Evolutionary conservation across 2,113 vertebrate species (phyloP).

Genomic region (Oceanites oceanicus): DNA sequence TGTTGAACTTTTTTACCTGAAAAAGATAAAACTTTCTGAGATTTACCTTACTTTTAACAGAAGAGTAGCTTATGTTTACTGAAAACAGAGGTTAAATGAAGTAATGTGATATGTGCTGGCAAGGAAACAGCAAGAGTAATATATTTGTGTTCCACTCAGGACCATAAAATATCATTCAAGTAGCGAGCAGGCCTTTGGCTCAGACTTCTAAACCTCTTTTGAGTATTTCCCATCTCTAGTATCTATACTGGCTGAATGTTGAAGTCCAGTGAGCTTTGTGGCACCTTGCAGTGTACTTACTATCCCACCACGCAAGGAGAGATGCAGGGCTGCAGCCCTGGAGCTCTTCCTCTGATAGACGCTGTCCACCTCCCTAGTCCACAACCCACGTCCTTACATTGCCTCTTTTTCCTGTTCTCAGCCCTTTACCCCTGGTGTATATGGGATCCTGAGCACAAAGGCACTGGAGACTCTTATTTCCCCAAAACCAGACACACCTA

Average conservation of each 20-base stretch:
- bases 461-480: neutral
- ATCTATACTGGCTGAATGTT: neutral
- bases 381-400: rapidly evolving
- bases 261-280: neutral
- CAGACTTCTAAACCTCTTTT: neutral
- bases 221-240: neutral
- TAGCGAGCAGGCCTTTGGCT: neutral
- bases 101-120: neutral
- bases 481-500: neutral
- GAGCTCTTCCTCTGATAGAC: neutral
- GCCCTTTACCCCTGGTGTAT: rapidly evolving
- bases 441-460: neutral
- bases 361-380: rapidly evolving
- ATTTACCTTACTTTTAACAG: neutral
- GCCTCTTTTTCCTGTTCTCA: neutral
- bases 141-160: neutral
- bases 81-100: neutral
- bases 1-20: neutral
- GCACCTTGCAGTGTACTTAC: neutral
- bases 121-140: neutral
- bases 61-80: neutral
- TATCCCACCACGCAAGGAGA: rapidly evolving
- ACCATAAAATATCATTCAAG: neutral
- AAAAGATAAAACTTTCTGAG: neutral
- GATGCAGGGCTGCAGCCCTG: neutral